Percentiles rank a stretch among this genome's conserved stretches.
These are phyloP conservation scores for Tragelaphus scriptus DNA, from an alignment of 2,113 vertebrate species.

Conservation along the genomic window DNA sequence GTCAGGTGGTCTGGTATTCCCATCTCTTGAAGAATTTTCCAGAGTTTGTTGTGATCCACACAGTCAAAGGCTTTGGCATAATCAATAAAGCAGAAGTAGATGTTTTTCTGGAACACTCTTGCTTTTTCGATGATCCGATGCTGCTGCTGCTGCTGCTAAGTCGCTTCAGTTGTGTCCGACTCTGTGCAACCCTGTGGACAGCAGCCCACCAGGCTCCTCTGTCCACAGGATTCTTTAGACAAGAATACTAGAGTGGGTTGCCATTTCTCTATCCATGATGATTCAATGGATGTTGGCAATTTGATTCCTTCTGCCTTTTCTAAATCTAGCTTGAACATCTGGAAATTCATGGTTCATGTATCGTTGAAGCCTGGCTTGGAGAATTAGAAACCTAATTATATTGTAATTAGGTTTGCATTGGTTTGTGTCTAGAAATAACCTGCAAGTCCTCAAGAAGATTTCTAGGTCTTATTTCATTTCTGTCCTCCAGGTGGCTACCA, in stretches of 20 bases:
- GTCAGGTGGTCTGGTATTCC: not conserved
- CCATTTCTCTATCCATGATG: not conserved
- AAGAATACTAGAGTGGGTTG: not conserved
- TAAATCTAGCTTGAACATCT: not conserved
- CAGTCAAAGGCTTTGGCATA: not conserved
- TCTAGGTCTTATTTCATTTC: not conserved
- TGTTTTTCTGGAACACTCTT: not conserved
- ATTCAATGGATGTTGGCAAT: not conserved
- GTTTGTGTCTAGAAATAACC: not conserved
- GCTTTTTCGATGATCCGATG: not conserved
- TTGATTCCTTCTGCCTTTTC: not conserved
- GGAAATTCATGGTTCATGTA: not conserved
- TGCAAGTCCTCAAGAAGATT: not conserved
- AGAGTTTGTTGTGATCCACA: not conserved
- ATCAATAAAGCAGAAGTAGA: not conserved
- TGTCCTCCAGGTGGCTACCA: not conserved
- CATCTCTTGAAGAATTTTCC: not conserved
- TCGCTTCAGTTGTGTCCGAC: not conserved
- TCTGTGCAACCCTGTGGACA: fast-evolving
- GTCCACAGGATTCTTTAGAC: not conserved
- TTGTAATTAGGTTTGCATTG: not conserved
- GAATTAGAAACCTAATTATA: not conserved
- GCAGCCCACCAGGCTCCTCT: not conserved
- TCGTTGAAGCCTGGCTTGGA: not conserved
- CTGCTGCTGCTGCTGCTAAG: not conserved